Evolutionary conservation across 1,140 invertebrate species (phyloP).

Genomic region (Andricus grossulariae): DNA sequence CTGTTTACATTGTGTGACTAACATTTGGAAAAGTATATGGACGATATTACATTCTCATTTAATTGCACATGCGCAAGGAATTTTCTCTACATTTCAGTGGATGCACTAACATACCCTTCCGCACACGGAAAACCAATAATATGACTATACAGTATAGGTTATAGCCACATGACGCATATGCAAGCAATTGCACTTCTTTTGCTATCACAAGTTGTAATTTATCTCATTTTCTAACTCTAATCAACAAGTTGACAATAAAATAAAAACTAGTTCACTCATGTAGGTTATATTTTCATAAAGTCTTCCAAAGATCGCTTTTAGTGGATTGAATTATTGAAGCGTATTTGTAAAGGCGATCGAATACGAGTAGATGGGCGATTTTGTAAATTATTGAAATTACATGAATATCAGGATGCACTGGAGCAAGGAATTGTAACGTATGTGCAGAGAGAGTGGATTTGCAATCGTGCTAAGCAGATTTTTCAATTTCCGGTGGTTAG

Average conservation of each 20-base stretch:
- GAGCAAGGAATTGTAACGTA: not conserved
- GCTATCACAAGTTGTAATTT: not conserved
- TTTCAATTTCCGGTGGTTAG: not conserved
- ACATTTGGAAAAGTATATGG: not conserved
- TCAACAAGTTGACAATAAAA: no score
- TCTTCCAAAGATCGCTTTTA: no score
- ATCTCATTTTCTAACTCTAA: no score
- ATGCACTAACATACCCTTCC: not conserved
- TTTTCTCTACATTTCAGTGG: not conserved
- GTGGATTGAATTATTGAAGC: not conserved
- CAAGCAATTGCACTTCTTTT: not conserved
- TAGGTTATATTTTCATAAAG: no score
- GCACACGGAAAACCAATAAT: not conserved
- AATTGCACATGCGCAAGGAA: not conserved
- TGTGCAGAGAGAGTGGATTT: not conserved
- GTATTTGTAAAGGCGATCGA: not conserved
- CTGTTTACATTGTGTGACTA: conserved; percentile 8
- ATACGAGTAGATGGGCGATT: not conserved
- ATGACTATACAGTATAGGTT: not conserved
- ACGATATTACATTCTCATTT: conserved; percentile 4
- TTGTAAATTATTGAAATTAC: not conserved
- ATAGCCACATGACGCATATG: not conserved
- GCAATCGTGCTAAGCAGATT: not conserved
- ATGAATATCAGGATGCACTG: not conserved
- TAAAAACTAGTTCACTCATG: no score